These are phyloP conservation scores for Molossus molossus DNA, from an alignment of 2,797 vertebrate genomes.

Conservation along the genomic window DNA sequence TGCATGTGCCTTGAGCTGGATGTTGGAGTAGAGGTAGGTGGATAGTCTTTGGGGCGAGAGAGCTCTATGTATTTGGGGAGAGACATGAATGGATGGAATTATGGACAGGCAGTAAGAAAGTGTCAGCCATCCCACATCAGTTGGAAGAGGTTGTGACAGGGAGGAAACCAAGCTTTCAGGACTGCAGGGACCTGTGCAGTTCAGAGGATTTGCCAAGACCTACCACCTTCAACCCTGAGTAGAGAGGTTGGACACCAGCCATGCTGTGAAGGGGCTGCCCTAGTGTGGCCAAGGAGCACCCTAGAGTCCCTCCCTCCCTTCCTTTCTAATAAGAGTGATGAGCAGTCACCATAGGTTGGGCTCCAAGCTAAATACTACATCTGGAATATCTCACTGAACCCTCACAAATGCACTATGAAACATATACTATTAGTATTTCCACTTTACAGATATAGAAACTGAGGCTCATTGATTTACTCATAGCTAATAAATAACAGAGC, in stretches of 20 bases:
- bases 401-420: neutral
- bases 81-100: neutral
- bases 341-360: neutral
- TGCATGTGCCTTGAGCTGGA: neutral
- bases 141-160: neutral
- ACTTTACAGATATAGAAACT: neutral
- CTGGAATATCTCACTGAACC: neutral
- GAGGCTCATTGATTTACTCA: slow-evolving; percentile 65
- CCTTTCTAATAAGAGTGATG: neutral
- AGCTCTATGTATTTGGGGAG: neutral
- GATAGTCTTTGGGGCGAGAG: neutral
- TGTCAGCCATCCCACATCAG: neutral
- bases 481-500: neutral
- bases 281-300: neutral
- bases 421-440: neutral
- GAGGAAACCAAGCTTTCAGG: neutral
- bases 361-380: neutral
- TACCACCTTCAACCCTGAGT: neutral
- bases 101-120: slow-evolving; percentile 14
- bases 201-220: slow-evolving; percentile 32
- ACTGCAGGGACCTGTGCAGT: neutral
- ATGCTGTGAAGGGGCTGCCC: neutral
- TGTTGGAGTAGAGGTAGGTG: neutral
- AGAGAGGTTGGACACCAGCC: neutral
- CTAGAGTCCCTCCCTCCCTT: neutral